A percentile compares a stretch with the other conserved stretches of the same genome.
phyloP scores from a whole-genome alignment of 1,140 invertebrate species.

The Cydia fagiglandana region DNA sequence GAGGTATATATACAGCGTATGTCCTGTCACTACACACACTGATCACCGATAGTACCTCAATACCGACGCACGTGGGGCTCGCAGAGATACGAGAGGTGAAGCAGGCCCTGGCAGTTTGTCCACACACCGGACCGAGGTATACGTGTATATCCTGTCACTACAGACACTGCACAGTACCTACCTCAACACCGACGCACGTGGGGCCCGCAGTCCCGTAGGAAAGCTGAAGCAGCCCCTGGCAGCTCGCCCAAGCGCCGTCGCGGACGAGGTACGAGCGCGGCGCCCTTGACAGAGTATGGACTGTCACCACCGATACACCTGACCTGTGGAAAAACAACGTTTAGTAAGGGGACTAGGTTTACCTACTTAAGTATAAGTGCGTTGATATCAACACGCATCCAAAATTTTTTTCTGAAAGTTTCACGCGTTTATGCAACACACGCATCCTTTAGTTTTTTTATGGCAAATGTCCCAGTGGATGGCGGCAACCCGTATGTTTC shows the following conservation, averaged over 20 bases:
- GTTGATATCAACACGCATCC: no score
- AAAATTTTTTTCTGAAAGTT: no score
- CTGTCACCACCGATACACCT: conserved; percentile 56
- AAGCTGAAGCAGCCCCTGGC: conserved; percentile 58
- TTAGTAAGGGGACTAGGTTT: no score
- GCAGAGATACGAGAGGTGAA: conserved; percentile 53
- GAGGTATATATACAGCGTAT: conserved; percentile 52
- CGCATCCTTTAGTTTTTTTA: no score
- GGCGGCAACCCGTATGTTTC: no score
- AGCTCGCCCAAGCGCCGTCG: conserved; percentile 60
- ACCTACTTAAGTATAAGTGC: no score
- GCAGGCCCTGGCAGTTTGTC: conserved; percentile 56
- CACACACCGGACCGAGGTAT: conserved; percentile 60
- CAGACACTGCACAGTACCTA: conserved; percentile 56
- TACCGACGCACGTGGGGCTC: conserved; percentile 60
- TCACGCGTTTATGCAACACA: no score
- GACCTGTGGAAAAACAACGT: conserved; percentile 40
- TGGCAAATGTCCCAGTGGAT: no score
- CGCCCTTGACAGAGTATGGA: conserved; percentile 44
- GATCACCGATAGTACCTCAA: conserved; percentile 51
- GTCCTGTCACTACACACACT: conserved; percentile 42
- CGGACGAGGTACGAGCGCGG: conserved; percentile 59
- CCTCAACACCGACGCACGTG: conserved; percentile 64
- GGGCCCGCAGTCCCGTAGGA: conserved; percentile 40
- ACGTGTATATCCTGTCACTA: conserved; percentile 46